Conservation (phyloP, 2,113 vertebrate species). For the Fulica atra region DNA sequence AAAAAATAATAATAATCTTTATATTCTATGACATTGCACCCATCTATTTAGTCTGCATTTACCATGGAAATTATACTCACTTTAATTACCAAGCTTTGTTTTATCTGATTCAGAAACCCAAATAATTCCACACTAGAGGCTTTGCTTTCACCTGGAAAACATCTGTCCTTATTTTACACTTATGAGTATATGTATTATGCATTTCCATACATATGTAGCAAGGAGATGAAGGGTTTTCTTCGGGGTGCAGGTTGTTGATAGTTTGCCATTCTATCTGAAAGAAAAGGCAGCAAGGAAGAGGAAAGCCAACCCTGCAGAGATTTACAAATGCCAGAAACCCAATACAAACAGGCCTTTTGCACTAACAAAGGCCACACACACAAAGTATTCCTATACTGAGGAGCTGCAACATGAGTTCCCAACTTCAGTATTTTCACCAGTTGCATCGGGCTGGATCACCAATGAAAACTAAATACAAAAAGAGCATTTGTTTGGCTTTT, state of each 20-base stretch:
- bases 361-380: not conserved
- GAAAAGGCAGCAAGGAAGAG: not conserved
- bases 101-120: slow-evolving; percentile 15
- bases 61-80: not conserved
- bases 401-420: not conserved
- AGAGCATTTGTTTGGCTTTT: not conserved
- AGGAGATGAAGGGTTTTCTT: not conserved
- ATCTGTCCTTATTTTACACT: not conserved
- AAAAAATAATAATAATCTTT: not conserved
- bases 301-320: not conserved
- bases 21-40: not conserved
- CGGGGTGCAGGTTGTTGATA: not conserved
- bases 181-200: not conserved
- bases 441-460: not conserved
- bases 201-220: not conserved
- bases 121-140: not conserved
- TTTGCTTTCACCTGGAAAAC: not conserved
- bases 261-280: not conserved
- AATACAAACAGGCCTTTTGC: not conserved
- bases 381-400: not conserved
- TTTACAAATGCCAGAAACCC: not conserved
- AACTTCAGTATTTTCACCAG: not conserved
- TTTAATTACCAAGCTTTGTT: not conserved
- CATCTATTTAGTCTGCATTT: not conserved
- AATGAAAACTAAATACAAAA: not conserved